Evolutionary conservation across 2,888 invertebrate genomes (phyloP).

Genomic region (Ophioninae sp.): DNA sequence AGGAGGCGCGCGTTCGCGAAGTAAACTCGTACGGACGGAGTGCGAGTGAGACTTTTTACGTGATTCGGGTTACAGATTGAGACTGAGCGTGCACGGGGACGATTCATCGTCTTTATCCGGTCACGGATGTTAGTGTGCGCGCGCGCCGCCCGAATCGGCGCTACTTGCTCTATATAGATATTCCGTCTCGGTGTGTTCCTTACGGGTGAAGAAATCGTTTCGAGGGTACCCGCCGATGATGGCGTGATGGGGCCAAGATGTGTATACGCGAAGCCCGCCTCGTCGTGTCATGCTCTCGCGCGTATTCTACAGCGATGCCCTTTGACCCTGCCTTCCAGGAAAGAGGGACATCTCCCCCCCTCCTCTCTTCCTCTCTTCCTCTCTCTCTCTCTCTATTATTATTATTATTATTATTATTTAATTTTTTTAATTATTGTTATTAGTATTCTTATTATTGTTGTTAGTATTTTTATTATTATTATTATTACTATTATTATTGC

Average conservation of each 20-base stretch:
- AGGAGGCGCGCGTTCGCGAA: background rate
- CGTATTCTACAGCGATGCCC: constrained; percentile 64
- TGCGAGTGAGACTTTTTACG: constrained; percentile 19
- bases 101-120: constrained; percentile 74
- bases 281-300: constrained; percentile 57
- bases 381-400: background rate
- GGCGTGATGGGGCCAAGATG: constrained; percentile 67
- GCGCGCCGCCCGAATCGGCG: constrained; percentile 57
- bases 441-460: too few species aligned
- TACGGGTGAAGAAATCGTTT: constrained; percentile 26
- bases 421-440: too few species aligned
- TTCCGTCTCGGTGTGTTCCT: too few species aligned
- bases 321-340: constrained; percentile 61
- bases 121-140: constrained; percentile 7
- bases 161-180: background rate
- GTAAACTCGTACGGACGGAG: background rate
- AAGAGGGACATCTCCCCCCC: background rate
- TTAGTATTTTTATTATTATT: too few species aligned
- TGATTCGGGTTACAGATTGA: constrained; percentile 47
- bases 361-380: constrained; percentile 12
- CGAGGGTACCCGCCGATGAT: constrained; percentile 57
- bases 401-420: too few species aligned
- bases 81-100: constrained; percentile 70
- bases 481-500: too few species aligned
- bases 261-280: constrained; percentile 56